A percentile compares a stretch with the other conserved stretches of the same genome.
Conservation (phyloP, 2,113 vertebrate genomes). For the Sinocyclocheilus grahami region DNA sequence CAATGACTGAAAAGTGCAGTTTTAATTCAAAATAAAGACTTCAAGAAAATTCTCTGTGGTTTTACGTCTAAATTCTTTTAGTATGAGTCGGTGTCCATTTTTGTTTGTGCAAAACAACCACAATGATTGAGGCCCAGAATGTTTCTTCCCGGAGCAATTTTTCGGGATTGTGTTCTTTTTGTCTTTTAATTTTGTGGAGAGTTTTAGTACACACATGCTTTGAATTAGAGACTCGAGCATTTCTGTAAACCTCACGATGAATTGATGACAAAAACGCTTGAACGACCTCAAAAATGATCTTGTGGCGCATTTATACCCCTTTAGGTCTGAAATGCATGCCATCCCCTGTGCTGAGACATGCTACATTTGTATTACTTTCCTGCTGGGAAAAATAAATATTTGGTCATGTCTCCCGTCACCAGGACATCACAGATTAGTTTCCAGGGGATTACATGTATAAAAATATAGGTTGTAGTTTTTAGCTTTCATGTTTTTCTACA, state of each 20-base stretch:
- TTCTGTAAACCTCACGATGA: neutral
- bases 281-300: neutral
- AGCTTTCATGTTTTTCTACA: neutral
- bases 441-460: constrained; percentile 24
- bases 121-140: constrained; percentile 4
- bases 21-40: neutral
- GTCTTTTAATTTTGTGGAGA: constrained; percentile 12
- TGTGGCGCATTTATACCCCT: neutral
- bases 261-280: neutral
- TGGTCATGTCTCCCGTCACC: neutral
- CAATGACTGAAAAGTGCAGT: neutral
- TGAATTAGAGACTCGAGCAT: constrained; percentile 3
- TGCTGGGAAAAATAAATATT: constrained; percentile 13
- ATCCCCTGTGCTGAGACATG: neutral
- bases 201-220: constrained; percentile 16
- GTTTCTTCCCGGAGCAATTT: neutral
- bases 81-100: neutral
- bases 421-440: constrained; percentile 13
- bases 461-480: neutral
- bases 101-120: constrained; percentile 7
- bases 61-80: neutral
- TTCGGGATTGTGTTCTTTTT: neutral
- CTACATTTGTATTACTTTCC: neutral
- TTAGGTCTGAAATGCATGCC: neutral
- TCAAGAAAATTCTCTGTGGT: neutral